phyloP scores from a whole-genome alignment of 1,140 invertebrate genomes.

The Leptonema lineaticorne region DNA sequence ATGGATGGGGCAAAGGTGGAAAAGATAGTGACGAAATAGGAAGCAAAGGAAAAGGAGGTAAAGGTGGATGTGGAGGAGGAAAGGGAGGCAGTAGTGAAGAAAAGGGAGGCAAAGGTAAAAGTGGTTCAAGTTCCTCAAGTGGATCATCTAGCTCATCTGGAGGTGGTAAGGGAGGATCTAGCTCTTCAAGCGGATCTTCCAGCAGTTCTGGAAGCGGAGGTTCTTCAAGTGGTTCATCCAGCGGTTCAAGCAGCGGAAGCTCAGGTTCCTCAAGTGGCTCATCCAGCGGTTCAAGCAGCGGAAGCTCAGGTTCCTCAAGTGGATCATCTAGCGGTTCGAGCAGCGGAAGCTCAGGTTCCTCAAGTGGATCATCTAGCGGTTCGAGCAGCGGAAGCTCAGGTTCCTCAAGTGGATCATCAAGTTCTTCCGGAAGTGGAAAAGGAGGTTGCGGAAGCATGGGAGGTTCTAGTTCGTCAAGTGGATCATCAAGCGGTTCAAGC shows the following conservation, averaged over 20 bases:
- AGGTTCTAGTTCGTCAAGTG: no score
- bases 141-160: background rate
- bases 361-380: background rate
- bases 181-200: background rate
- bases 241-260: background rate
- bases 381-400: background rate
- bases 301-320: background rate
- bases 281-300: background rate
- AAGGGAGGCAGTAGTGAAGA: background rate
- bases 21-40: background rate
- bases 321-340: background rate
- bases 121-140: background rate
- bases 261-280: background rate
- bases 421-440: background rate
- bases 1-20: background rate
- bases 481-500: background rate
- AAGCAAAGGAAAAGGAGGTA: background rate
- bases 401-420: background rate
- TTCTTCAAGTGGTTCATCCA: background rate
- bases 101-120: background rate
- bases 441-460: no score
- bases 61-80: background rate
- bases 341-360: background rate
- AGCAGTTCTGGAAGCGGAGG: background rate
- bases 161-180: background rate